phyloP scores from a whole-genome alignment of 2,113 vertebrate species.

The Heptranchias perlo region DNA sequence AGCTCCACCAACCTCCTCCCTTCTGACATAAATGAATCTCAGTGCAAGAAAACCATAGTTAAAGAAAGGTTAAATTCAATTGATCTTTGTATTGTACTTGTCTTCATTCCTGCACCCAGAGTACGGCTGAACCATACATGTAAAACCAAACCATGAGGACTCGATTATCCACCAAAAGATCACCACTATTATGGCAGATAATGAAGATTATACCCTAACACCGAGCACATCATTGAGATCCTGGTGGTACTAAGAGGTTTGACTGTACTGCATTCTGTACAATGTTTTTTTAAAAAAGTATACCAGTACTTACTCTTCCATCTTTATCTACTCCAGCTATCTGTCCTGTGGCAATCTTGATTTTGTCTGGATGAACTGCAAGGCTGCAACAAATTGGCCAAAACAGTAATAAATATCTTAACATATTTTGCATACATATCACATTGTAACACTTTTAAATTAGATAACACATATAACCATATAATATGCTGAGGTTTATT shows the following conservation, averaged over 20 bases:
- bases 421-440: background rate
- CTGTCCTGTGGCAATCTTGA: conserved; percentile 95
- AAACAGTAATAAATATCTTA: background rate
- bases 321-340: conserved; percentile 98
- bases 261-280: background rate
- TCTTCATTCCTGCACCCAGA: background rate
- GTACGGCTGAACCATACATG: background rate
- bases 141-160: background rate
- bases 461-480: background rate
- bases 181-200: background rate
- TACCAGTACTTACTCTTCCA: conserved; percentile 73
- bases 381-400: conserved; percentile 64
- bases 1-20: background rate
- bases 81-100: background rate
- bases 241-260: too few relatives aligned
- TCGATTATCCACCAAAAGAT: background rate
- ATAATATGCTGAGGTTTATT: background rate
- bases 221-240: background rate
- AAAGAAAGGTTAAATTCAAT: background rate
- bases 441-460: background rate
- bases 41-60: background rate
- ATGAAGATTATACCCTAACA: background rate
- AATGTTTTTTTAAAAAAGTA: background rate
- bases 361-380: conserved; percentile 95
- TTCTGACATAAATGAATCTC: background rate